Evolutionary conservation across 2,888 invertebrate genomes (phyloP).

Genomic region (Muschampia staudingeri): DNA sequence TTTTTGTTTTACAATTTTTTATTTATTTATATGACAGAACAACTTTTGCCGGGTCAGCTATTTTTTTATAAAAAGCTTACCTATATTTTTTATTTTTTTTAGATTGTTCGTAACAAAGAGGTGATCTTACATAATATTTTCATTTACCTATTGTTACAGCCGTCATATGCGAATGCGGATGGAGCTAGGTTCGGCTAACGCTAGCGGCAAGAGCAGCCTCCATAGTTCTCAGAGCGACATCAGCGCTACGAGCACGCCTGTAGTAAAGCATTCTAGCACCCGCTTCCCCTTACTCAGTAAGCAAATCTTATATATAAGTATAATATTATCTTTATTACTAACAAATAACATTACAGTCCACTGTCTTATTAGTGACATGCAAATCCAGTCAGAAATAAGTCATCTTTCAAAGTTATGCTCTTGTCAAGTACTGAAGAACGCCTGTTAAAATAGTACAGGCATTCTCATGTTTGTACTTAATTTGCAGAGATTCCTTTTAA

Average conservation of each 20-base stretch:
- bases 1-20: too few species aligned
- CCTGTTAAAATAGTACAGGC: too few species aligned
- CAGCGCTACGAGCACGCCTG: constrained; percentile 91
- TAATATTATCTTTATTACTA: neutral
- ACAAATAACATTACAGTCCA: neutral
- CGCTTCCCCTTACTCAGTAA: constrained; percentile 87
- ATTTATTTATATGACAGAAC: too few species aligned
- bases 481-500: too few species aligned
- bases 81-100: too few species aligned
- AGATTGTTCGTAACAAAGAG: too few species aligned
- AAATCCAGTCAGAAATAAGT: neutral
- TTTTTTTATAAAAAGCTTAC: too few species aligned
- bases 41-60: too few species aligned
- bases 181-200: constrained; percentile 88
- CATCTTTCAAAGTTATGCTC: too few species aligned
- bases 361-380: neutral
- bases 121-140: neutral
- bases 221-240: constrained; percentile 94
- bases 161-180: constrained; percentile 90
- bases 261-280: constrained; percentile 88
- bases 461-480: too few species aligned
- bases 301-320: constrained; percentile 66
- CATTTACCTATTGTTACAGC: constrained; percentile 71
- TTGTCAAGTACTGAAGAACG: too few species aligned
- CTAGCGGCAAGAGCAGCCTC: constrained; percentile 91